Conservation (phyloP, 2,797 vertebrate species). For the Falco biarmicus region DNA sequence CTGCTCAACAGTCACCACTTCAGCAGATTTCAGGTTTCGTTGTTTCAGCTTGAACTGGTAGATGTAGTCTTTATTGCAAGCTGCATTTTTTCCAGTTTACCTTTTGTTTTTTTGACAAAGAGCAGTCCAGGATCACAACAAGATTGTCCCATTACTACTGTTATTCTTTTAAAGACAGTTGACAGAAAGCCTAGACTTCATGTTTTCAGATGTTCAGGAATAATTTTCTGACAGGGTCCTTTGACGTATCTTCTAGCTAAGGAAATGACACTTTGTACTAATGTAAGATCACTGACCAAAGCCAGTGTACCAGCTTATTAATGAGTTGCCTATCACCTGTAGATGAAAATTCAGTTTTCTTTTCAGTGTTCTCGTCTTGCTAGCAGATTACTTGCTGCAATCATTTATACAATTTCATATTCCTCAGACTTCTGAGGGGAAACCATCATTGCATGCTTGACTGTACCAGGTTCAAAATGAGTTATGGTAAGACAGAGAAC, state of each 20-base stretch:
- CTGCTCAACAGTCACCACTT: not conserved
- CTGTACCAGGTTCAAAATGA: not conserved
- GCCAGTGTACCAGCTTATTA: not conserved
- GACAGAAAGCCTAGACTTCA: not conserved
- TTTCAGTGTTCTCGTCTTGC: not conserved
- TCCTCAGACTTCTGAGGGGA: not conserved
- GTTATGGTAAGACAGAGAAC: not conserved
- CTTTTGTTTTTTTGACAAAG: not conserved
- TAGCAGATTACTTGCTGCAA: not conserved
- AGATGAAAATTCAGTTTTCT: not conserved
- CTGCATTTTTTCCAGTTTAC: not conserved
- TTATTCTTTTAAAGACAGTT: not conserved
- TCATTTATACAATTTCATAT: not conserved
- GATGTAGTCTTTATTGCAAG: not conserved
- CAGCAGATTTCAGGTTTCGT: not conserved
- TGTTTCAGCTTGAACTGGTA: not conserved
- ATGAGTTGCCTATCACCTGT: not conserved
- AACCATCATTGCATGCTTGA: not conserved
- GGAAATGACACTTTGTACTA: not conserved
- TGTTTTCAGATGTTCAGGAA: not conserved
- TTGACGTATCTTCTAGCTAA: not conserved
- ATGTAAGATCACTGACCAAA: not conserved
- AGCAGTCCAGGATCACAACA: not conserved
- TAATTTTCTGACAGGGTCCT: not conserved
- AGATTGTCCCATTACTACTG: not conserved